Percentiles rank a stretch among this genome's conserved stretches.
Conservation (phyloP, 2,113 vertebrate species). For the Macquaria ambigua region DNA sequence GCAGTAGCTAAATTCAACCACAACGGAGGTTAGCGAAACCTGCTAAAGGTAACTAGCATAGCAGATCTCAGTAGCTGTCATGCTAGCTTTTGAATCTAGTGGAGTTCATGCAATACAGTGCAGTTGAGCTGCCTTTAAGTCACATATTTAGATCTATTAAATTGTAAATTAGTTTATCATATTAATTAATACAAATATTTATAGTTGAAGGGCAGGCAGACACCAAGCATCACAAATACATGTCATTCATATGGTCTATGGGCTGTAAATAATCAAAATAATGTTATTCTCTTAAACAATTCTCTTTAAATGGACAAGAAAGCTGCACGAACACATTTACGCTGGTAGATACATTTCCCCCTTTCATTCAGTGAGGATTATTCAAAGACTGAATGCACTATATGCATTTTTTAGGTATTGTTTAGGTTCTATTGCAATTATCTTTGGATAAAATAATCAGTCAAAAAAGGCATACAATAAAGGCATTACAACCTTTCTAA, state of each 20-base stretch:
- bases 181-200: not conserved
- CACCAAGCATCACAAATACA: not conserved
- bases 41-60: not conserved
- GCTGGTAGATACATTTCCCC: not conserved
- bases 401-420: not conserved
- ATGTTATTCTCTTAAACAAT: not conserved
- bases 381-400: not conserved
- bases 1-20: not conserved
- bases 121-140: not conserved
- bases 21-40: not conserved
- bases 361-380: not conserved
- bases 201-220: not conserved
- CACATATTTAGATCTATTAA: not conserved
- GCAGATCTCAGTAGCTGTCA: not conserved
- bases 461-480: not conserved
- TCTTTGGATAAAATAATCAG: not conserved
- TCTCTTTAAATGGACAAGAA: not conserved
- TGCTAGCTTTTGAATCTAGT: too few species aligned
- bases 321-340: not conserved
- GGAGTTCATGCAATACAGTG: too few species aligned
- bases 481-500: not conserved
- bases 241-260: not conserved
- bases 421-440: not conserved
- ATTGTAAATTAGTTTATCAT: not conserved
- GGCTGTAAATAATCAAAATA: not conserved